Conservation (phyloP, 2,888 invertebrate species). For the Isoperla grammatica region DNA sequence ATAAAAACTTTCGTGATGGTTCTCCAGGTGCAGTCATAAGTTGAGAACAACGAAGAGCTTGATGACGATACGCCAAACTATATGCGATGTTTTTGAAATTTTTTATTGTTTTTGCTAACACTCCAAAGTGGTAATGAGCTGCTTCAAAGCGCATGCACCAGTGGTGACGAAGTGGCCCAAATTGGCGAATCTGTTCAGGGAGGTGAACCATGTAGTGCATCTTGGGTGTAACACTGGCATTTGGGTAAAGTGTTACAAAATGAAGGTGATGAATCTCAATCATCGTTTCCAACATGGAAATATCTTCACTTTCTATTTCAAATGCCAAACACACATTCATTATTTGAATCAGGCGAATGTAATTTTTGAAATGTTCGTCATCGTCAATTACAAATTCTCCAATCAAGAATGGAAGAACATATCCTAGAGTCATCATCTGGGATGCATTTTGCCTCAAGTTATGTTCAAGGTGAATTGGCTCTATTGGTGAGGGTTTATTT, state of each 20-base stretch:
- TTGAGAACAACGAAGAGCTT: constrained; percentile 28
- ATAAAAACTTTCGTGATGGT: constrained; percentile 24
- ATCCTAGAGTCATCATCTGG: constrained; percentile 30
- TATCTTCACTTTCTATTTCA: constrained; percentile 26
- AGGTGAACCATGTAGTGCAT: constrained; percentile 32
- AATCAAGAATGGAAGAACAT: constrained; percentile 33
- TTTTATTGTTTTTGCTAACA: constrained; percentile 26
- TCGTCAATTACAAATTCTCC: constrained; percentile 26
- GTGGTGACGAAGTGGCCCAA: constrained; percentile 31
- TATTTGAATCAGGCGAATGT: constrained; percentile 31
- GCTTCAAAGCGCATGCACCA: constrained; percentile 33
- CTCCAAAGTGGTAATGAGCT: constrained; percentile 29
- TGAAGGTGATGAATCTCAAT: constrained; percentile 28
- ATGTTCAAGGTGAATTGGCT: constrained; percentile 22
- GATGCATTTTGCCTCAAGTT: constrained; percentile 32
- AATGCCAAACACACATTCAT: constrained; percentile 32
- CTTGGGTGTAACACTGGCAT: constrained; percentile 27
- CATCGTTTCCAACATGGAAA: constrained; percentile 29
- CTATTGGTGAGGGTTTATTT: constrained; percentile 32
- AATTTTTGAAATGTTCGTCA: constrained; percentile 22
- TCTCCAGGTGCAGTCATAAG: constrained; percentile 7
- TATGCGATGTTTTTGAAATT: constrained; percentile 32
- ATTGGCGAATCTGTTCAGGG: constrained; percentile 27
- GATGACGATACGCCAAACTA: constrained; percentile 29
- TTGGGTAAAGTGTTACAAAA: constrained; percentile 30